phyloP scores from a whole-genome alignment of 2,888 invertebrate species.

The Xestia xanthographa region DNA sequence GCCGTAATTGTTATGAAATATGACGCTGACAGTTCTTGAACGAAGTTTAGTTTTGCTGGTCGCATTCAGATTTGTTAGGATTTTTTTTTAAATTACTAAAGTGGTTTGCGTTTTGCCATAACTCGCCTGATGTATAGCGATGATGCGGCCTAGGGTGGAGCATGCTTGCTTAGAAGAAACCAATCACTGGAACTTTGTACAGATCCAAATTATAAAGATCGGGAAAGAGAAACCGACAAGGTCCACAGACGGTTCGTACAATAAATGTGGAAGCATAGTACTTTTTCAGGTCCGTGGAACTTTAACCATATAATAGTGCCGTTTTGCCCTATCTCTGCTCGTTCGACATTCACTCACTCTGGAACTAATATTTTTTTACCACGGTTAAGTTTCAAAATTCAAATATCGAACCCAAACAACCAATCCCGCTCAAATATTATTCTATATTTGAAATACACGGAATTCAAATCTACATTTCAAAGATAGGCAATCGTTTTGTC shows the following conservation, averaged over 20 bases:
- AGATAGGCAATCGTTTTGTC: constrained; percentile 27
- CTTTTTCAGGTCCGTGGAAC: too few relatives aligned
- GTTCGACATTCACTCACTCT: too few relatives aligned
- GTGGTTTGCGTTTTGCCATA: background rate
- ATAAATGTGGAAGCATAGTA: too few relatives aligned
- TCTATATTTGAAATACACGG: constrained; percentile 4
- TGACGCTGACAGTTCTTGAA: background rate
- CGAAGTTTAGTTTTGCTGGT: background rate
- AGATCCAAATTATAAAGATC: too few relatives aligned
- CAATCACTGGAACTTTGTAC: too few relatives aligned
- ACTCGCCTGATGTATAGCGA: background rate
- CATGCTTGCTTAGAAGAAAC: background rate
- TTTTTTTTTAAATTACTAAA: too few relatives aligned
- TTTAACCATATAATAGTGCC: too few relatives aligned
- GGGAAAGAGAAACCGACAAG: too few relatives aligned
- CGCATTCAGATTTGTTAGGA: background rate
- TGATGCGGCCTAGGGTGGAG: background rate
- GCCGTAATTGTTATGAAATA: background rate
- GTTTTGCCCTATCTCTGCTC: too few relatives aligned
- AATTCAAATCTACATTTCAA: constrained; percentile 4
- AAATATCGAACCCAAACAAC: background rate
- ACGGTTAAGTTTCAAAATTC: background rate
- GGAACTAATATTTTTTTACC: background rate
- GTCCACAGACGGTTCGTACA: too few relatives aligned
- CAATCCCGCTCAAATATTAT: background rate